phyloP scores from a whole-genome alignment of 1,140 invertebrate genomes.

The Saccostrea echinata region DNA sequence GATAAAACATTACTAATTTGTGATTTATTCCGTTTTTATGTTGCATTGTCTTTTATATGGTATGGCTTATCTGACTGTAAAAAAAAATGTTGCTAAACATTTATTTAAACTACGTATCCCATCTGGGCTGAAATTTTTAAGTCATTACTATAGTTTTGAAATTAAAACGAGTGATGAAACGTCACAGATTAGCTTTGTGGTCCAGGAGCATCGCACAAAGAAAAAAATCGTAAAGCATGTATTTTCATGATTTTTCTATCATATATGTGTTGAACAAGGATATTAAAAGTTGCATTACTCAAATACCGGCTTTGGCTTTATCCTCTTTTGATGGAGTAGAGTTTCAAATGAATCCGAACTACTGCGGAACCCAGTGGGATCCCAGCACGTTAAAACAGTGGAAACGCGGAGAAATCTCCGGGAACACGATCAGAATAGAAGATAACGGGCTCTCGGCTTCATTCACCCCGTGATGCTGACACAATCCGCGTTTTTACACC shows the following conservation, averaged over 20 bases:
- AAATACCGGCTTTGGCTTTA: conserved; percentile 30
- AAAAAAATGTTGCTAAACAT: no score
- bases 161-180: background rate
- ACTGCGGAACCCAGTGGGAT: conserved; percentile 46
- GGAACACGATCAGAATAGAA: conserved; percentile 52
- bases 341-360: conserved; percentile 36
- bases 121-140: no score
- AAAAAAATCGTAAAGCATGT: background rate
- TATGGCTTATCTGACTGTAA: no score
- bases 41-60: no score
- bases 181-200: background rate
- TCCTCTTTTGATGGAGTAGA: conserved; percentile 37
- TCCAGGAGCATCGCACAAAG: background rate
- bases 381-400: conserved; percentile 56
- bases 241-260: background rate
- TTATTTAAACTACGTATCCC: no score
- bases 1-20: no score
- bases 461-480: conserved; percentile 48
- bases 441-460: conserved; percentile 54
- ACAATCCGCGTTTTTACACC: conserved; percentile 57
- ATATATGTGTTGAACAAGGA: background rate
- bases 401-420: conserved; percentile 54
- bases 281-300: background rate
- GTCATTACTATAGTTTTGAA: no score
- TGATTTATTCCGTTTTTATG: no score